These are phyloP conservation scores for Muricea muricata DNA, from an alignment of 92 coral and sea anemone genomes.

Conservation along the genomic window DNA sequence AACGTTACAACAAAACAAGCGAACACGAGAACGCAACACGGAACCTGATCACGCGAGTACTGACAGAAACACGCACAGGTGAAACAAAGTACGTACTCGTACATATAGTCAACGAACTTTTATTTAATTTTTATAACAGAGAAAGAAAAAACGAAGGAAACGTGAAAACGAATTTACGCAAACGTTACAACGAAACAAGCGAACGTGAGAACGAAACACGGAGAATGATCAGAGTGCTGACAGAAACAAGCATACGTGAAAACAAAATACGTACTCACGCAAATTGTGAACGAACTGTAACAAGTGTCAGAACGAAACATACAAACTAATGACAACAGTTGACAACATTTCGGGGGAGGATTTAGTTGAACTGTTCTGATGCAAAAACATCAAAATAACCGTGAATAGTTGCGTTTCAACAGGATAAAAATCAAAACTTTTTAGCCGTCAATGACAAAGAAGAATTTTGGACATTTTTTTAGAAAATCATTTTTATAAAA, in stretches of 20 bases:
- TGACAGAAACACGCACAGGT: not conserved
- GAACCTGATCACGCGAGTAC: not conserved
- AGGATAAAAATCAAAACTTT: no score
- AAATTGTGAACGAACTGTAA: not conserved
- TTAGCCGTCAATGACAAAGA: not conserved
- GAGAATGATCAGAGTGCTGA: not conserved
- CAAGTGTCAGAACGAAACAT: not conserved
- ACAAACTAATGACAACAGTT: no score
- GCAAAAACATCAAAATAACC: not conserved
- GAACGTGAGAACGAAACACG: not conserved
- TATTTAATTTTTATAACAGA: no score
- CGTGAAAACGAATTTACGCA: not conserved
- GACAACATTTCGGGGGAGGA: not conserved
- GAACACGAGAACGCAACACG: not conserved
- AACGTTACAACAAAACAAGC: not conserved
- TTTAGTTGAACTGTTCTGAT: not conserved
- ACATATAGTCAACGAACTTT: not conserved
- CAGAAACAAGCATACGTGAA: not conserved
- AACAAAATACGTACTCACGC: not conserved
- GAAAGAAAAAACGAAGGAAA: conserved; percentile 21
- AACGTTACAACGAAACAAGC: not conserved
- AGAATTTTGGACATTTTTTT: not conserved
- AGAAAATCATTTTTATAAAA: not conserved
- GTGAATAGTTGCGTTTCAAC: not conserved
- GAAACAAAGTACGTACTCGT: not conserved